Base-by-base conservation (phyloP, 2,888 invertebrate genomes). In the Leptura quadrifasciata region DNA sequence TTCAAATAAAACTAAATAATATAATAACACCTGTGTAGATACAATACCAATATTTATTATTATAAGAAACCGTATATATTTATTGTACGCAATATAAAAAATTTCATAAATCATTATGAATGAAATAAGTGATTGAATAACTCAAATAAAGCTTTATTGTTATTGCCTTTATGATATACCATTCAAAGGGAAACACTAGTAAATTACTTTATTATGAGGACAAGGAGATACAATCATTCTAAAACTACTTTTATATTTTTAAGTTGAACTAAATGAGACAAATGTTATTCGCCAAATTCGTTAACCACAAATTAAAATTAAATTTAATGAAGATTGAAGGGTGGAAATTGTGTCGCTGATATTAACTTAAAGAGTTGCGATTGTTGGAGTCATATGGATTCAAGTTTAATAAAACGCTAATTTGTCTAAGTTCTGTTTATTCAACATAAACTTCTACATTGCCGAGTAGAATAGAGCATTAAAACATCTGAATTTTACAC, bases 51-150 rank as follows among this genome's bases (percentile, higher is more conserved):
- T 15, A 39, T 39, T 39, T 39, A 39, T 39, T 39, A 39, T 39
- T 39, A 1, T 39, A 39, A 39, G 39, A 39, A 39, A 39, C 39
- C 15, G 0, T 31, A 31, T 8, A 31, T 0, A 39, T 39, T 39
- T 39, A 39, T 39, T 39, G 8, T 12, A 39, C 12, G 1, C 39
- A 2, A 3, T 12, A 39, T 39, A 39, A 39, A 39, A 39, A 39
- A 39, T 6, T 39, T 15, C 58, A 60, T 60, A 20, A 55, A 18
- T 55, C 39, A 39, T 9, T 20, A 20, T 60, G 58, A 60, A 60
- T 60, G 58, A 60, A 60, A 24, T 15, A 60, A 60, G 21, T 60
- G 58, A 60, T 21, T 60, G 27, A 60, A 60, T 18, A 60, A 60
- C 17, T 24, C 21, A 60, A 60, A 60, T 21, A 58, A 58, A 58